Percentiles rank a stretch among this genome's conserved stretches.
These are phyloP conservation scores for Gorilla gorilla DNA, from an alignment of 2,113 vertebrate genomes.

Conservation along the genomic window DNA sequence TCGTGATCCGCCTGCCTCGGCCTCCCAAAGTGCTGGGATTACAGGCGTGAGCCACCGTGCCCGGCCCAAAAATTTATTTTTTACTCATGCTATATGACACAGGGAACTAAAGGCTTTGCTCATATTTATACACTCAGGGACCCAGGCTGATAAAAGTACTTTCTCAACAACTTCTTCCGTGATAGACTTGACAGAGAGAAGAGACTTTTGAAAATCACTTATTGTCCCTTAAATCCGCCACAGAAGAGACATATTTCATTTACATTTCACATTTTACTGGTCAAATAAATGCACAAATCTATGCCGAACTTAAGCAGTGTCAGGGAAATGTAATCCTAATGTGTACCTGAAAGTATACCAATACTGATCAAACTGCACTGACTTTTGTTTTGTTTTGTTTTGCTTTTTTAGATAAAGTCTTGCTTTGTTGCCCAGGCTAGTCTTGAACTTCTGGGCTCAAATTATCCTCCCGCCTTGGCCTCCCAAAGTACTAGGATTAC, in stretches of 20 bases:
- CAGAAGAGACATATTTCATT: background rate
- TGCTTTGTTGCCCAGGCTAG: too few species aligned
- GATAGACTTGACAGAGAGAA: background rate
- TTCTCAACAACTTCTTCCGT: background rate
- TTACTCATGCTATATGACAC: background rate
- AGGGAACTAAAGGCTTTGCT: background rate
- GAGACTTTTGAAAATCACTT: background rate
- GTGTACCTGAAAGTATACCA: background rate
- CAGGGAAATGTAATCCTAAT: background rate
- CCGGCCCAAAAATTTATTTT: background rate
- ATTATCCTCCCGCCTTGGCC: too few species aligned
- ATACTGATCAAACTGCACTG: background rate
- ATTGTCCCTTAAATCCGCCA: background rate
- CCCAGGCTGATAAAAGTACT: background rate
- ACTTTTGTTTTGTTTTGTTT: background rate
- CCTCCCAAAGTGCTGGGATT: too few species aligned
- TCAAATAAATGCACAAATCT: background rate
- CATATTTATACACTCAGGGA: background rate
- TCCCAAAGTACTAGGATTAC: too few species aligned
- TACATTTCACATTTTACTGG: slow-evolving; percentile 32
- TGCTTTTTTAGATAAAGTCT: too few species aligned
- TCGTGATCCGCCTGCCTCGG: too few species aligned
- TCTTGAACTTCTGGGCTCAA: too few species aligned
- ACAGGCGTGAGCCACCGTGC: too few species aligned
- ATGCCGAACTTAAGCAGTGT: background rate